Evolutionary conservation across 2,888 invertebrate genomes (phyloP), one percentile per base, ranked within the genome.

Genomic region (Germaria angustata): DNA sequence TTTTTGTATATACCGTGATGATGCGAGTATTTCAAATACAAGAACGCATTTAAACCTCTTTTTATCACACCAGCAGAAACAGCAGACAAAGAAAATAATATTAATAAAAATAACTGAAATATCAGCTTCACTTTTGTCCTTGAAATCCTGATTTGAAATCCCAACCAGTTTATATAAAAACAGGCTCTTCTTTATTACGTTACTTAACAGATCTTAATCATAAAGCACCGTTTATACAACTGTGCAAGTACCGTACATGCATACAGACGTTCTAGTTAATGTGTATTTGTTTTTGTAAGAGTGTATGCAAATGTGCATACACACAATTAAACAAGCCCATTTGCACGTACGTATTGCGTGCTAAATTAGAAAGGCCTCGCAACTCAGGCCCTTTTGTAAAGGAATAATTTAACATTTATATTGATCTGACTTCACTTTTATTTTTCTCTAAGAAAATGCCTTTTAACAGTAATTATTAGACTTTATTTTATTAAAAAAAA

Each of bases 181-280:
- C 6, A 51, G 9, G 22, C 15, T 51, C n/a, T 8, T 20, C 13
- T 73, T 51, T 41, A 17, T 28, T 41, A 9, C 17, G 0, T 41
- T 17, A 9, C 7, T 17, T 36, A 4, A 28, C 28, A 28, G 49
- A 61, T 13, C 28, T 28, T 32, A 39, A 51, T 49, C 49, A 51
- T 51, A 51, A 72, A 51, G 61, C 41, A 39, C 24, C 32, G 72
- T 61, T 51, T 51, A 49, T 41, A n/a, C n/a, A 41, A 49, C 32
- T 34, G 20, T 66, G 36, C n/a, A 36, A 51, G 15, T 34, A 20
- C 20, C 7, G 2, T 6, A 24, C 28, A 15, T 2, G n/a, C 8
- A 17, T 11, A 4, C 20, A 28, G 4, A 41, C 9, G 24, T n/a
- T 3, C 3, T 0, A 8, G n/a, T 20, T 0, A 6, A 34, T 6